Evolutionary conservation across 2,888 invertebrate genomes (phyloP), one percentile per base, ranked within the genome.

Genomic region (Boloria euphrosyne): DNA sequence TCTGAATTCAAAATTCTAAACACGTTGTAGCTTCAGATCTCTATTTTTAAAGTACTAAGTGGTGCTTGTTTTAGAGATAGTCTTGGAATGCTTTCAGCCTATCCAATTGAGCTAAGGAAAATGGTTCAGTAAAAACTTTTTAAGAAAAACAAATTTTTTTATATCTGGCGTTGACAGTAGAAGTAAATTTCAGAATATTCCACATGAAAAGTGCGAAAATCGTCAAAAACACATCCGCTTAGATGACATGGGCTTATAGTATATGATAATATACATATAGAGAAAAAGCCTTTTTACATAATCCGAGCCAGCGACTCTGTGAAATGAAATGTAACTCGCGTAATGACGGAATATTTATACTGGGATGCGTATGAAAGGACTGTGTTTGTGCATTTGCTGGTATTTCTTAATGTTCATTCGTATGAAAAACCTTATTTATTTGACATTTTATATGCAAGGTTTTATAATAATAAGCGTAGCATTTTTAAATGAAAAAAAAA

Each of bases 31-130:
- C 65, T 52, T 50, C 60, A 67, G 67, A 63, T 60, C 64, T 60
- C 60, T 70, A 68, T 66, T 68, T 70, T 71, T 70, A 68, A 67
- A 68, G 60, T 60, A 55, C 66, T 71, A 69, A 69, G 62, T 71
- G 69, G 65, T 55, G 64, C 66, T 69, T 60, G 54, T 65, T 69
- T 62, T 59, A 65, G 46, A 67, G 63, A 63, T 69, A 62, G 65
- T 53, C 47, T 49, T 55, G 65, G 62, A 68, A 62, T 60, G 55
- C 59, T 49, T 38, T 59, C 31, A 59, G 58, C 58, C 58, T 47
- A 38, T n/a, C 7, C 14, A 49, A 17, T 49, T 13, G 18, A 59
- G 31, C 22, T 31, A 38, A 49, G 47, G 31, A 59, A 59, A 17
- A 18, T 57, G 50, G 50, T n/a, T 38, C n/a, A 44, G 13, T 13